Conservation (phyloP, 2,888 invertebrate genomes). For the Mayetiola destructor region DNA sequence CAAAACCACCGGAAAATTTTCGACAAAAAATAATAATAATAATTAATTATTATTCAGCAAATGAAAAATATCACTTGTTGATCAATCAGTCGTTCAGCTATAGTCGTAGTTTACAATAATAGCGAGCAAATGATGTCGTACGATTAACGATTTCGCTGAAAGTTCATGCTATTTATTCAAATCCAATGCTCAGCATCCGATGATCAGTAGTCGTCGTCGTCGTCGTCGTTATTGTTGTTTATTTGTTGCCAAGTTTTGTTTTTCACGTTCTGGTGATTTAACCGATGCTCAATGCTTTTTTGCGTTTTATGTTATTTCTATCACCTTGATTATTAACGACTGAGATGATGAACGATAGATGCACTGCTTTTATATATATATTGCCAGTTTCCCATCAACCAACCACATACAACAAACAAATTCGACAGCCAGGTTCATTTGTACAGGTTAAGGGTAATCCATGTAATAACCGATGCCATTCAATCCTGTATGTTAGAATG, state of each 20-base stretch:
- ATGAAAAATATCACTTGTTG: background rate
- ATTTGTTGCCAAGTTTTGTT: no score
- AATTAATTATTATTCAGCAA: no score
- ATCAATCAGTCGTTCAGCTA: background rate
- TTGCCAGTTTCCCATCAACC: background rate
- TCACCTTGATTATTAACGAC: constrained; percentile 2
- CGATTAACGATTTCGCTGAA: background rate
- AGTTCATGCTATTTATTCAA: constrained; percentile 1
- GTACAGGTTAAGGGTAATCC: constrained; percentile 7
- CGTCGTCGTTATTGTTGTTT: background rate
- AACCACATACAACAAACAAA: no score
- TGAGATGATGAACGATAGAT: background rate
- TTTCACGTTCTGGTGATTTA: no score
- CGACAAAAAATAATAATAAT: no score
- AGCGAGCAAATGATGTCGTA: background rate
- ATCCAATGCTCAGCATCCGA: background rate
- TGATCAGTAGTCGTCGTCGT: background rate
- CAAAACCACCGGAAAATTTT: no score
- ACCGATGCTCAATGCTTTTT: no score
- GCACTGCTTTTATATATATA: background rate
- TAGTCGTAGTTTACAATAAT: background rate
- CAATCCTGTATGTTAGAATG: no score
- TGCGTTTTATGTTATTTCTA: constrained; percentile 4
- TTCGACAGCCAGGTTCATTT: no score
- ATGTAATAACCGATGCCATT: background rate